Evolutionary conservation across 2,888 invertebrate genomes (phyloP), one percentile per base, ranked within the genome.

Genomic region (Torymus tubicola): DNA sequence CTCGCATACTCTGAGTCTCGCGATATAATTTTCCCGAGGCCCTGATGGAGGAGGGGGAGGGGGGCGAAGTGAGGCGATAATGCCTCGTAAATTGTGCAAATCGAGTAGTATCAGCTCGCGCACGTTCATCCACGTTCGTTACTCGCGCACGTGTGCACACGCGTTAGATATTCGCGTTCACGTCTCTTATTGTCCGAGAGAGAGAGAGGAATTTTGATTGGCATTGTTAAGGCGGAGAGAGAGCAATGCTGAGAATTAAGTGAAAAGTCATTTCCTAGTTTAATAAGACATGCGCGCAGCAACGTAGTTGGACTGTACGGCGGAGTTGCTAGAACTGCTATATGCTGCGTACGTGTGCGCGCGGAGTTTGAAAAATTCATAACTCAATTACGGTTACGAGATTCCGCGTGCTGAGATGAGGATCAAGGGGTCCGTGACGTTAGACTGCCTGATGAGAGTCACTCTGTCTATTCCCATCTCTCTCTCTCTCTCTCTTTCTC

Each of bases 301-400:
- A 31, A 5, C 31, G 31, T 31, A 31, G 31, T 31, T 31, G 31
- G 5, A 31, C 31, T 31, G 31, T 5, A 5, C 31, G 5, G 31
- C 3, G 31, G 31, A 31, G 31, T 31, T 31, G 1, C 31, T 31
- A 31, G 31, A 31, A 5, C 31, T 31, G 31, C 31, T 31, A 18
- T 31, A 18, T 10, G 14, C 18, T 14, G n/a, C 53, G 13, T 21
- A 12, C 10, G 69, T 16, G 21, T n/a, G n/a, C 12, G 2, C 31
- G 61, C 8, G 2, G 60, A 21, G 52, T 42, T 71, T 72, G 61
- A 76, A 80, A 80, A 76, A 76, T 76, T 80, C 76, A 76, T 72
- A 80, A 80, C 75, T 72, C 76, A 71, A 80, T 76, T 80, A 80
- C 67, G 75, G 42, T 71, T 80, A 76, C 63, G 72, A 80, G 76